phyloP scores from a whole-genome alignment of 2,113 vertebrate species.

The Actenoides lindsayi region DNA sequence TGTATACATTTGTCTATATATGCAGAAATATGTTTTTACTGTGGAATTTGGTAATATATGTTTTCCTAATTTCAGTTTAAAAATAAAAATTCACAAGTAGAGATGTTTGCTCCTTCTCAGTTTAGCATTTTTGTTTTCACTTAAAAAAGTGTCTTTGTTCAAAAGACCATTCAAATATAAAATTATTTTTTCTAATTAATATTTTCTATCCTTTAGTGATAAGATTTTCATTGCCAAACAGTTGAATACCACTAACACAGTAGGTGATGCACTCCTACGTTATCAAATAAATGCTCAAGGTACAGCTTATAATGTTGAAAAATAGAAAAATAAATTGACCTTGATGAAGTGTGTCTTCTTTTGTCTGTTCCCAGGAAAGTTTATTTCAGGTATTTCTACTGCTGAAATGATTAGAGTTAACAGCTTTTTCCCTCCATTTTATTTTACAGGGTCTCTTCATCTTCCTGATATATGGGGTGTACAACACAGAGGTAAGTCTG shows the following conservation, averaged over 20 bases:
- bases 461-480: slow-evolving; percentile 99
- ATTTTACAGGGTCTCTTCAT: slow-evolving; percentile 97
- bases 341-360: slow-evolving; percentile 88
- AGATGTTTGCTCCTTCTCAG: neutral
- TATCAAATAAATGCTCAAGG: slow-evolving; percentile 80
- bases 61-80: neutral
- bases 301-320: slow-evolving; percentile 82
- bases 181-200: slow-evolving; percentile 51
- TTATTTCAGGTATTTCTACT: slow-evolving; percentile 83
- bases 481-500: slow-evolving; percentile 98
- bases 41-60: neutral
- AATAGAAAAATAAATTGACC: slow-evolving; percentile 88
- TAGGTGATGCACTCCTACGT: slow-evolving; percentile 44
- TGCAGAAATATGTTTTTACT: neutral
- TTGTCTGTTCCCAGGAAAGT: slow-evolving; percentile 85
- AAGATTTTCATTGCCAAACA: slow-evolving; percentile 46
- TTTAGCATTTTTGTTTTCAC: neutral
- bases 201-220: neutral
- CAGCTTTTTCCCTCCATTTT: slow-evolving; percentile 83
- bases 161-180: neutral
- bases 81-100: neutral
- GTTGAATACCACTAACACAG: neutral
- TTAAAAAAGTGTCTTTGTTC: neutral
- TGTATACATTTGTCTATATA: neutral
- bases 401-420: slow-evolving; percentile 86